Conservation (phyloP, 2,797 vertebrate genomes). For the Poecilia picta region DNA sequence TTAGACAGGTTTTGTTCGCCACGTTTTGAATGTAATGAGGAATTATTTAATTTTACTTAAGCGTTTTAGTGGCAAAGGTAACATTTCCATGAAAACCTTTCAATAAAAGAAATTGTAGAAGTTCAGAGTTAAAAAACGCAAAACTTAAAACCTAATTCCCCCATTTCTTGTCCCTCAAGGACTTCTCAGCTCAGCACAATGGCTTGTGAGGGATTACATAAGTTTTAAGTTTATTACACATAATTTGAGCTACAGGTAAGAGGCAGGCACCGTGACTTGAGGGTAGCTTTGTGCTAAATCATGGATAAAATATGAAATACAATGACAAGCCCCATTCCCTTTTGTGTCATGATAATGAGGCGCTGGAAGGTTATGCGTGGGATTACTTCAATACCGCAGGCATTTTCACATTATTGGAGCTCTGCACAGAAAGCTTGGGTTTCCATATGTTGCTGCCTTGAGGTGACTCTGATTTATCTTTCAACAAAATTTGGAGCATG, state of each 20-base stretch:
- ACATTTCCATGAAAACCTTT: background rate
- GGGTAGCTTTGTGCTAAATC: constrained; percentile 51
- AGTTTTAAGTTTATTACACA: constrained; percentile 43
- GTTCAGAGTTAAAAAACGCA: constrained; percentile 23
- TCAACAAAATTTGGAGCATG: constrained; percentile 35
- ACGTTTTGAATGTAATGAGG: background rate
- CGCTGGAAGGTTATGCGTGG: constrained; percentile 52
- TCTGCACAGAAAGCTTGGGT: constrained; percentile 9
- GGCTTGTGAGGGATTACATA: constrained; percentile 26
- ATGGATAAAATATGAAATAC: constrained; percentile 53
- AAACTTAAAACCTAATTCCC: constrained; percentile 7
- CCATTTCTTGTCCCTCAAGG: constrained; percentile 32
- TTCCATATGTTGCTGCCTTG: background rate
- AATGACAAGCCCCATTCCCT: constrained; percentile 42
- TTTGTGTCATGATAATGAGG: constrained; percentile 57
- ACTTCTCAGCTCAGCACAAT: constrained; percentile 30
- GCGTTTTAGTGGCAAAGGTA: background rate
- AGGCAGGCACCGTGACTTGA: constrained; percentile 42
- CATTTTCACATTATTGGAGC: constrained; percentile 28
- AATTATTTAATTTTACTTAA: background rate
- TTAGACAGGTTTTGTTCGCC: background rate
- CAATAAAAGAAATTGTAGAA: background rate
- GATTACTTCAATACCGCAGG: constrained; percentile 41
- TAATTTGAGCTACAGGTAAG: constrained; percentile 34
- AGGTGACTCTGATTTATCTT: constrained; percentile 39